phyloP scores from a whole-genome alignment of 2,113 vertebrate species.

The Physeter macrocephalus region DNA sequence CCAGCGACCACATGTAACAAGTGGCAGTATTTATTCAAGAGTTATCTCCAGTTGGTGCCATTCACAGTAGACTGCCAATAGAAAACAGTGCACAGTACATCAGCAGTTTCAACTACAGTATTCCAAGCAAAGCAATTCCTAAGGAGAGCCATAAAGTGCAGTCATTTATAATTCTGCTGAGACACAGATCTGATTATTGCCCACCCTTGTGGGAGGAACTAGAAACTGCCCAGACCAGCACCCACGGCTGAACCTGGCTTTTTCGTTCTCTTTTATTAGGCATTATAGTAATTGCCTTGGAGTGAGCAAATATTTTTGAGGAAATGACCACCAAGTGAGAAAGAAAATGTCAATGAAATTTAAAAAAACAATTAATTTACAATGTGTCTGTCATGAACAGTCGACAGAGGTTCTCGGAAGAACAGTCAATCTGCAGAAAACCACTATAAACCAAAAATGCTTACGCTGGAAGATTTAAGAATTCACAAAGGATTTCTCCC shows the following conservation, averaged over 20 bases:
- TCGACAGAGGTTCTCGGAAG: background rate
- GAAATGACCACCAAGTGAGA: background rate
- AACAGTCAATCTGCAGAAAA: background rate
- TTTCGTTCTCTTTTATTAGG: constrained; percentile 3
- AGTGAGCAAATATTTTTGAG: background rate
- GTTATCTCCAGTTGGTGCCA: background rate
- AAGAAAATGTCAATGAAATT: constrained; percentile 35
- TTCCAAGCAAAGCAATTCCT: constrained; percentile 29
- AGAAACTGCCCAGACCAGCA: background rate
- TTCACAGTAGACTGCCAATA: background rate
- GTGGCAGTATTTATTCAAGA: background rate
- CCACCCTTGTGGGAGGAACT: background rate
- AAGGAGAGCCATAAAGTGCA: constrained; percentile 2
- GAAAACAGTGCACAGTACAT: background rate
- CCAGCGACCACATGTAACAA: background rate
- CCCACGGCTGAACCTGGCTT: background rate
- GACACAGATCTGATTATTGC: background rate
- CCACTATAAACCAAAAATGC: background rate
- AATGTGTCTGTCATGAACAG: background rate
- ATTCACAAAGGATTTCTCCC: background rate
- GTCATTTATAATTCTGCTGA: constrained; percentile 35
- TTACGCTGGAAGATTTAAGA: background rate
- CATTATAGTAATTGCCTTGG: background rate
- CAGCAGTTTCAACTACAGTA: background rate
- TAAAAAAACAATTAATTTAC: background rate